Conservation (phyloP, 2,797 vertebrate genomes). For the Enteromius viviparus region DNA sequence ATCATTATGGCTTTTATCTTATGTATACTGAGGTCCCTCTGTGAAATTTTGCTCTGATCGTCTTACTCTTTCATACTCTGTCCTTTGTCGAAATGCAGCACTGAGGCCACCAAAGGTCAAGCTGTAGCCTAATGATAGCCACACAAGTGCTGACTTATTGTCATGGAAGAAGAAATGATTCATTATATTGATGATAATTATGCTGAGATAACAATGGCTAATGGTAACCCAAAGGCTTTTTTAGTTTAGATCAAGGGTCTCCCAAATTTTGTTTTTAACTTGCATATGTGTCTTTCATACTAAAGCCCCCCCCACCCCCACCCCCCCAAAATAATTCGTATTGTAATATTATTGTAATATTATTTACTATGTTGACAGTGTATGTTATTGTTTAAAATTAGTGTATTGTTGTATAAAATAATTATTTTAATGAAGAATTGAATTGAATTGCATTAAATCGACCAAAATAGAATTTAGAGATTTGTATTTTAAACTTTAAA, state of each 20-base stretch:
- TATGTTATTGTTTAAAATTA: not conserved
- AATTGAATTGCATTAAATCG: not conserved
- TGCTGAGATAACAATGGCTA: constrained; percentile 8
- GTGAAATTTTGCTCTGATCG: constrained; percentile 31
- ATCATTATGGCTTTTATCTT: constrained; percentile 42
- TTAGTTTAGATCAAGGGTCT: not conserved
- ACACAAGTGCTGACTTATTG: constrained; percentile 41
- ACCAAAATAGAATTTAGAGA: not conserved
- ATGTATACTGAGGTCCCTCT: constrained; percentile 30
- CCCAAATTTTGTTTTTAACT: not conserved
- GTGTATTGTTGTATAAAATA: too few relatives aligned
- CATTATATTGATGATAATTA: constrained; percentile 18
- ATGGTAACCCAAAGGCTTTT: constrained; percentile 14
- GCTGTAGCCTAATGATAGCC: constrained; percentile 33
- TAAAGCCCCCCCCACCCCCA: too few relatives aligned
- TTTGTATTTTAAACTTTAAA: not conserved
- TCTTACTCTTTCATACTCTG: constrained; percentile 22
- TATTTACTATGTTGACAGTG: not conserved
- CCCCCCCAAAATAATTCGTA: not conserved
- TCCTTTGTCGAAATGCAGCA: constrained; percentile 22
- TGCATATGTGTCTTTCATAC: not conserved
- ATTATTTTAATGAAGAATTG: not conserved
- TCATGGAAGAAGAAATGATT: constrained; percentile 33
- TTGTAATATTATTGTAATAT: constrained; percentile 13
- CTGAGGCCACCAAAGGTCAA: constrained; percentile 43